phyloP scores from a whole-genome alignment of 1,140 invertebrate species.

The Dufourea novaeangliae region DNA sequence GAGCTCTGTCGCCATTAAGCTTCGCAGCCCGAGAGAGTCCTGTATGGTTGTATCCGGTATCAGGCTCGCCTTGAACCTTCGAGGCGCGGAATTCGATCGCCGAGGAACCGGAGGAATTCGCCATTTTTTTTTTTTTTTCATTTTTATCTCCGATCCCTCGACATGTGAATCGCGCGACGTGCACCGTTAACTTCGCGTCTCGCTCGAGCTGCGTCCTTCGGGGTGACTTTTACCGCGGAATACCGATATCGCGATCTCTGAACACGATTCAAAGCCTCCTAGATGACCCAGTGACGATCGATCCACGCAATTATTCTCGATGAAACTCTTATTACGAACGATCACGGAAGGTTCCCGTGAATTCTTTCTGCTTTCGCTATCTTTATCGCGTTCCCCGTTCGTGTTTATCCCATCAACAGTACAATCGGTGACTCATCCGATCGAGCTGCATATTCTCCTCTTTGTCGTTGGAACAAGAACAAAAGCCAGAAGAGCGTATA shows the following conservation, averaged over 20 bases:
- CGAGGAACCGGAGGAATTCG: slow-evolving; percentile 29
- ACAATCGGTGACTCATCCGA: too few species aligned
- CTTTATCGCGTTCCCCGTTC: too few species aligned
- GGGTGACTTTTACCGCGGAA: neutral
- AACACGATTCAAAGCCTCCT: neutral
- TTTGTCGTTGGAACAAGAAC: too few species aligned
- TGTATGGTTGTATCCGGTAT: slow-evolving; percentile 40
- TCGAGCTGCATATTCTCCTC: too few species aligned
- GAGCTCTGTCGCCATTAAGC: slow-evolving; percentile 13
- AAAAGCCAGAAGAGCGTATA: too few species aligned
- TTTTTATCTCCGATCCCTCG: neutral
- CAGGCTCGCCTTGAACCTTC: slow-evolving; percentile 48
- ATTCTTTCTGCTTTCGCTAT: too few species aligned
- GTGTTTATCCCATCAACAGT: too few species aligned
- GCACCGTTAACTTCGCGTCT: neutral
- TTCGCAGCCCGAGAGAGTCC: slow-evolving; percentile 41
- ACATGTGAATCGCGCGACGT: neutral
- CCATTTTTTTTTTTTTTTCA: neutral
- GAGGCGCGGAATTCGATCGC: slow-evolving; percentile 41
- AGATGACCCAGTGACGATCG: too few species aligned
- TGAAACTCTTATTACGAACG: too few species aligned
- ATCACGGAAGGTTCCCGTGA: too few species aligned
- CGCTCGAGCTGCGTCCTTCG: neutral
- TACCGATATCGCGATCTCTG: neutral
- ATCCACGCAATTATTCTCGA: too few species aligned